These are phyloP conservation scores for Morinoia aosen DNA, from an alignment of 2,888 invertebrate species.

Conservation along the genomic window DNA sequence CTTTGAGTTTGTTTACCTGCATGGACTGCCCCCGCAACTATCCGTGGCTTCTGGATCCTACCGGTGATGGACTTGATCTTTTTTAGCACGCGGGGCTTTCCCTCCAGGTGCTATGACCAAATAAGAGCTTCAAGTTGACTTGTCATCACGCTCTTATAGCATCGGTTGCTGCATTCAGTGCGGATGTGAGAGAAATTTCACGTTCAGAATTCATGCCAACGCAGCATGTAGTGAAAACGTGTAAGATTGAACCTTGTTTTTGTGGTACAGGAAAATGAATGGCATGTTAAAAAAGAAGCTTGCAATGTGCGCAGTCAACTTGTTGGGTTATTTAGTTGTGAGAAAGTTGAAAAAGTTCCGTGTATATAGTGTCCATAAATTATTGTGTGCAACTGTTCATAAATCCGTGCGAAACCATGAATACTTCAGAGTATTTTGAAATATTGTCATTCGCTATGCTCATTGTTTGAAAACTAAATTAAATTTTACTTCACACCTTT, in stretches of 20 bases:
- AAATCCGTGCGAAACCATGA: neutral
- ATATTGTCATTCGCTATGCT: neutral
- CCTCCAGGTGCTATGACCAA: neutral
- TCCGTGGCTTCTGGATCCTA: conserved; percentile 94
- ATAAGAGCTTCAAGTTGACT: neutral
- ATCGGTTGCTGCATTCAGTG: neutral
- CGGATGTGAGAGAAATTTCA: no score
- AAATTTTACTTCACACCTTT: neutral
- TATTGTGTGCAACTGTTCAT: neutral
- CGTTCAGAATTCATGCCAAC: no score
- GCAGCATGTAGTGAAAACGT: neutral
- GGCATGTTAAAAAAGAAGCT: neutral
- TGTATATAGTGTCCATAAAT: neutral
- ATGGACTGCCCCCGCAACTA: conserved; percentile 97
- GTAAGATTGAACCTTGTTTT: neutral
- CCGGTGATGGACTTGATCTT: conserved; percentile 82
- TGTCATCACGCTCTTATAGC: neutral
- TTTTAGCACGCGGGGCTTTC: conserved; percentile 8
- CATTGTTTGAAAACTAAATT: neutral
- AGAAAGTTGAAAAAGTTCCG: neutral
- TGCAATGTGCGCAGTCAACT: neutral
- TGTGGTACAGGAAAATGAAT: neutral
- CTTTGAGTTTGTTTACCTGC: conserved; percentile 91
- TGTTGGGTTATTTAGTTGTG: neutral
- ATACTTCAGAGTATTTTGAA: neutral